Conservation (phyloP, 2,888 invertebrate genomes). For the Maniola hyperantus region DNA sequence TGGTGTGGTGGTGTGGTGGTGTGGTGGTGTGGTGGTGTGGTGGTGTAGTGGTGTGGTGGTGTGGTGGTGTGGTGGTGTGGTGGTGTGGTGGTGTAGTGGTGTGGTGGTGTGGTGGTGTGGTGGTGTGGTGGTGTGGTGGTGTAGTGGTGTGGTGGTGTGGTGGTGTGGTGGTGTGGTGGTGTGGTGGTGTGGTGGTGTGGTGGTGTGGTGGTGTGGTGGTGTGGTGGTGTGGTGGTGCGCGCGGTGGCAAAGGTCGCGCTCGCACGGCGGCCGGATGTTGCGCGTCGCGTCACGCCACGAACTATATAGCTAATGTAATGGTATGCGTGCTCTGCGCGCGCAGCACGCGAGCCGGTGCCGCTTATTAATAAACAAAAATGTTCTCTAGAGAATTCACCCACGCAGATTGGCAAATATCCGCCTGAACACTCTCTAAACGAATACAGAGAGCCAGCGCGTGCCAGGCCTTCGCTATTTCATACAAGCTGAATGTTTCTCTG, state of each 20-base stretch:
- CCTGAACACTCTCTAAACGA: too few species aligned
- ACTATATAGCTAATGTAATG: not conserved
- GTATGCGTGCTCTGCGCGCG: not conserved
- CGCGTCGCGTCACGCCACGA: not conserved
- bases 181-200: not conserved
- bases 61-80: not conserved
- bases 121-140: not conserved
- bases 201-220: not conserved
- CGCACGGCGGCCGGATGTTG: constrained; percentile 27
- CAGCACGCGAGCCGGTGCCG: not conserved
- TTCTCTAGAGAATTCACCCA: not conserved
- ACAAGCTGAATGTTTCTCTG: too few species aligned
- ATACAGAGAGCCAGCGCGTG: too few species aligned
- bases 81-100: not conserved
- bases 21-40: not conserved
- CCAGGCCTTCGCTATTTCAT: too few species aligned
- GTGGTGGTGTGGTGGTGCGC: not conserved
- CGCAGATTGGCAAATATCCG: not conserved
- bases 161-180: not conserved
- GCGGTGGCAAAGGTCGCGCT: constrained; percentile 24
- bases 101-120: not conserved
- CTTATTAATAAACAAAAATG: not conserved
- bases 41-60: not conserved
- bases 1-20: not conserved
- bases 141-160: not conserved